Conservation (phyloP, 2,888 invertebrate genomes). For the Panopea generosa region DNA sequence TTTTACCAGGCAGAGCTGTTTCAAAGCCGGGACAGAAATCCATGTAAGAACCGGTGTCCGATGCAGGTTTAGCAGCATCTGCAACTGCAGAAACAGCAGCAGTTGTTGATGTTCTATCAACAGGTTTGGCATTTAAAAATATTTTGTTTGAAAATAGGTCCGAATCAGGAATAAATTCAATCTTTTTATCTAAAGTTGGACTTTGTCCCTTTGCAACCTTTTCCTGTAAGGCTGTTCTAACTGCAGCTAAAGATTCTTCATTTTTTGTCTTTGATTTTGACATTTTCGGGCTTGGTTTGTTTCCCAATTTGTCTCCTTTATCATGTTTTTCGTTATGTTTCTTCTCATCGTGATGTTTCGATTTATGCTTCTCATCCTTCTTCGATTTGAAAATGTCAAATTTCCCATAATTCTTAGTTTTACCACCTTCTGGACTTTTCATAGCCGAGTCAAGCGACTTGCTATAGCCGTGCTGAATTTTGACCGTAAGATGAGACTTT, state of each 20-base stretch:
- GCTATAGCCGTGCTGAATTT: constrained; percentile 57
- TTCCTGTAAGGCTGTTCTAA: constrained; percentile 3
- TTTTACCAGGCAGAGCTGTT: background rate
- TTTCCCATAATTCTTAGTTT: background rate
- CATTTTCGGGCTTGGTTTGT: constrained; percentile 13
- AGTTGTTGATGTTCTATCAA: background rate
- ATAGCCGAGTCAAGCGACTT: constrained; percentile 51
- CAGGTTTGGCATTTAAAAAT: constrained; percentile 14
- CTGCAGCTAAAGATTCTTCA: background rate
- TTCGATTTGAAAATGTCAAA: background rate
- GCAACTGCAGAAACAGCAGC: background rate
- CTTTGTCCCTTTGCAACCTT: constrained; percentile 31
- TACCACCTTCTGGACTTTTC: constrained; percentile 17
- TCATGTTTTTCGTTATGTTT: constrained; percentile 18
- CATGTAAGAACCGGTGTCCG: constrained; percentile 62
- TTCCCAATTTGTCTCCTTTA: constrained; percentile 8
- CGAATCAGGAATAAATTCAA: constrained; percentile 52
- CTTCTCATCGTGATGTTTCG: constrained; percentile 26
- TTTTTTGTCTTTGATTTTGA: background rate
- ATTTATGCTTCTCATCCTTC: constrained; percentile 16
- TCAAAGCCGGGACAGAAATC: constrained; percentile 59
- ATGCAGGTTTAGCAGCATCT: constrained; percentile 6
- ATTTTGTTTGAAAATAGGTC: constrained; percentile 57
- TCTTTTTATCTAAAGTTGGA: constrained; percentile 36
- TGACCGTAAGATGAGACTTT: constrained; percentile 29